Base-by-base conservation (phyloP, 2,113 vertebrate genomes). In the Dendropsophus ebraccatus region DNA sequence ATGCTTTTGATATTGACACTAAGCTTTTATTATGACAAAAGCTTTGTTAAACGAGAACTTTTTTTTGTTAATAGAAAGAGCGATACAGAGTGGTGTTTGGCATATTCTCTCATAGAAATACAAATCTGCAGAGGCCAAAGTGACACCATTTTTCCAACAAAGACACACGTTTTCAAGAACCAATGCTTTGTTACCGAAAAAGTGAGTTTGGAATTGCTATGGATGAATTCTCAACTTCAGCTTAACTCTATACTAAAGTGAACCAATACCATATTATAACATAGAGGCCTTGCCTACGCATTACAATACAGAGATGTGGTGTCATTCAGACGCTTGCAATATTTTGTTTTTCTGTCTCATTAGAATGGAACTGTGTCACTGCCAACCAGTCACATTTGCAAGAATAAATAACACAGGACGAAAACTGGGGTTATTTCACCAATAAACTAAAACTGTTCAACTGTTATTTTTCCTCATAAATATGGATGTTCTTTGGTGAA, bases 1-100 rank as follows among this genome's bases (percentile, higher is more conserved):
- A 87, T 81, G 77, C 60, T 81, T 81, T 81, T 87, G 50, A 87
- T 81, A 73, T 58, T 62, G 69, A 87, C 85, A 81, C 69, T 74
- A 87, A 60, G 78, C 85, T 80, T 81, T 81, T 58, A 81, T 70
- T 81, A 70, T 87, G 67, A 87, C 77, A 74, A 67, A 73, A 30
- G 69, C 84, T 47, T 67, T 86, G 76, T 58, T 72, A 86, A 80
- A 69, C 45, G 54, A 78, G 32, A 79, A 79, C n/a, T 58, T 74
- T 70, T 69, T 69, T 83, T 84, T 74, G 72, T 79, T 30, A 50
- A 72, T 74, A 81, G 77, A 87, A 87, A 50, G 30, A 81, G 60
- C 50, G 37, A 81, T 87, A 7, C 45, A 32, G 52, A 23, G 4
- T 62, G 37, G 45, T 74, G 77, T 73, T 74, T 81, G 77, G 37